Percentiles rank a stretch among this genome's conserved stretches.
Conservation (phyloP, 37 sponge, comb jelly and placozoan species). For the Lycopodina hypogea region DNA sequence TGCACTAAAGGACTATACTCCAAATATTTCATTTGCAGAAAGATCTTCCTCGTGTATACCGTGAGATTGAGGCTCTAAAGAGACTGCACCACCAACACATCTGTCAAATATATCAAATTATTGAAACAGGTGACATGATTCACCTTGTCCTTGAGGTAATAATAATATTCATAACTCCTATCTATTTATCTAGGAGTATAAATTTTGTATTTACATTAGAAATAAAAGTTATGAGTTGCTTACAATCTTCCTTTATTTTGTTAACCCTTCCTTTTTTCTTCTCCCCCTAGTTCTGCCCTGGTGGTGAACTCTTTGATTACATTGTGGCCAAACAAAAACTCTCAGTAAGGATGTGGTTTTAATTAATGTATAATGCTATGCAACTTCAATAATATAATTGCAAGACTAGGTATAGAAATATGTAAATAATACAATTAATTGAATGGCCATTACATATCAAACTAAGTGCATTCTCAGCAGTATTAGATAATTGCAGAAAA, state of each 20-base stretch:
- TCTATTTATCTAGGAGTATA: background rate
- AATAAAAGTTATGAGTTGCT: background rate
- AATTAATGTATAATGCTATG: too few species aligned
- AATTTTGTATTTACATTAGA: too few species aligned
- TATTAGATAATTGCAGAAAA: too few species aligned
- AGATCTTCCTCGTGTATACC: constrained; percentile 80
- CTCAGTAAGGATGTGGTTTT: constrained; percentile 38
- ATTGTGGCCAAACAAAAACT: constrained; percentile 89
- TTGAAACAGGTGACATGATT: constrained; percentile 80
- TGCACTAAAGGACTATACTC: too few species aligned
- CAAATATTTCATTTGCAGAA: constrained; percentile 42
- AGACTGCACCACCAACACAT: constrained; percentile 90
- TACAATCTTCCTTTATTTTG: background rate
- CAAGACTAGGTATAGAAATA: too few species aligned
- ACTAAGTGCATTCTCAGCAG: too few species aligned
- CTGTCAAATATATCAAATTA: constrained; percentile 85
- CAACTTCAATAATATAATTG: too few species aligned
- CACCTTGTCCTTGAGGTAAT: constrained; percentile 80
- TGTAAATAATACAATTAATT: too few species aligned
- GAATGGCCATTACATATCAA: background rate
- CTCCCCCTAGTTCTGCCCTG: constrained; percentile 73
- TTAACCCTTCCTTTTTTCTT: background rate
- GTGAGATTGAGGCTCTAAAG: constrained; percentile 77
- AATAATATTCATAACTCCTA: too few species aligned
- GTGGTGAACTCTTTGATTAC: constrained; percentile 96